These are phyloP conservation scores for Armadillidium nasatum DNA, from an alignment of 1,140 invertebrate genomes.

Conservation along the genomic window DNA sequence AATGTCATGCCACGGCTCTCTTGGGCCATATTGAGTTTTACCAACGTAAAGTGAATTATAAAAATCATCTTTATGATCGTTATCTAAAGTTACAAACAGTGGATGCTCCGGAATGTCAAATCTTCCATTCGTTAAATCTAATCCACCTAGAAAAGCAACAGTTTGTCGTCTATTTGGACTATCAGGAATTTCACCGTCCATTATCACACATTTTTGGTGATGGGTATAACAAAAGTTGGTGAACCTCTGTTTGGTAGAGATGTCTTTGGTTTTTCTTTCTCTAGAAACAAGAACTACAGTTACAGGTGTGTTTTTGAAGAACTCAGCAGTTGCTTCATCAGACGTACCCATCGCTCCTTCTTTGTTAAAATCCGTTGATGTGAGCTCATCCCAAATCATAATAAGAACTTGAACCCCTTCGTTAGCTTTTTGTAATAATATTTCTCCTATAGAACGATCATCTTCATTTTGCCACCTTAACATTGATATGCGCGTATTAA, in stretches of 20 bases:
- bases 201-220: conserved; percentile 45
- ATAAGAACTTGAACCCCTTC: conserved; percentile 42
- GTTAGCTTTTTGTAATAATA: conserved; percentile 39
- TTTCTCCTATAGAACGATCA: conserved; percentile 38
- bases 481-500: conserved; percentile 38
- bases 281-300: conserved; percentile 37
- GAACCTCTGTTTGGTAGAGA: conserved; percentile 39
- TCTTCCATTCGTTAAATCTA: conserved; percentile 43
- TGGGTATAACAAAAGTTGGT: conserved; percentile 43
- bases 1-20: conserved; percentile 46
- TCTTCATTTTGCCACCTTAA: conserved; percentile 39
- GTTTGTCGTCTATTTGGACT: conserved; percentile 28
- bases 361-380: conserved; percentile 36
- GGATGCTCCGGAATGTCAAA: conserved; percentile 39
- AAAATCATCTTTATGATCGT: conserved; percentile 44
- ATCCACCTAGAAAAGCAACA: conserved; percentile 42
- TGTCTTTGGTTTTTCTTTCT: conserved; percentile 32
- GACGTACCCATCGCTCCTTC: conserved; percentile 39
- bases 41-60: conserved; percentile 36
- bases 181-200: conserved; percentile 32
- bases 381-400: conserved; percentile 44
- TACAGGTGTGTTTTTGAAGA: conserved; percentile 38
- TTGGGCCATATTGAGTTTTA: conserved; percentile 31
- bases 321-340: conserved; percentile 40
- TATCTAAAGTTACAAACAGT: conserved; percentile 38